Percentiles rank a stretch among this genome's conserved stretches.
These are phyloP conservation scores for Vultur gryphus DNA, from an alignment of 2,797 vertebrate genomes.

Conservation along the genomic window DNA sequence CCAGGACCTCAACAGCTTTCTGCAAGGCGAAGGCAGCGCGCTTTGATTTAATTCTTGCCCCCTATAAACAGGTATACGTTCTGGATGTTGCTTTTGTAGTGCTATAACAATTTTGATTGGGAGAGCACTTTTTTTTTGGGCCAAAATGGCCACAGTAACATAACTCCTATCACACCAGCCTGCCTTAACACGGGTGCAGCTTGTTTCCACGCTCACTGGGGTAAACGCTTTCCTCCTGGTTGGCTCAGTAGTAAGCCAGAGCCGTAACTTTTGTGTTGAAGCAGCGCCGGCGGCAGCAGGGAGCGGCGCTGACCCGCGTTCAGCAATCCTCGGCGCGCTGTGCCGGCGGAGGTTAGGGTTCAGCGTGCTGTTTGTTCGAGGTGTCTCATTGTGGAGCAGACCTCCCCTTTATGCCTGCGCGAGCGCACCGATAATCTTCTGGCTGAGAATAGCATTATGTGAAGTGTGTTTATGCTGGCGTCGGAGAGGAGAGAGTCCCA, in stretches of 20 bases:
- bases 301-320: neutral
- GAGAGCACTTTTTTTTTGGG: neutral
- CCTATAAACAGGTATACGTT: neutral
- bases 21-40: neutral
- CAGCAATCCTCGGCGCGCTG: neutral
- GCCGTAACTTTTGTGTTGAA: neutral
- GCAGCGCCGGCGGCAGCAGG: neutral
- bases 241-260: neutral
- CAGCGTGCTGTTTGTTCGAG: neutral
- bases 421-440: neutral
- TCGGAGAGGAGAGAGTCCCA: neutral
- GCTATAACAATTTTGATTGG: neutral
- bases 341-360: neutral
- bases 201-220: accelerated
- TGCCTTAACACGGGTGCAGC: neutral
- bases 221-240: neutral
- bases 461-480: neutral
- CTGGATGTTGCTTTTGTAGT: neutral
- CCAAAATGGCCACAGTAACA: neutral
- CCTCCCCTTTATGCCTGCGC: neutral
- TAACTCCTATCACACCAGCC: no score
- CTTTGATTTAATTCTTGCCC: neutral
- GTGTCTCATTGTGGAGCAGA: neutral
- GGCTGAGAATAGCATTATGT: neutral
- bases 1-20: neutral